phyloP scores from a whole-genome alignment of 2,888 invertebrate species.

The Diaphora mendica region DNA sequence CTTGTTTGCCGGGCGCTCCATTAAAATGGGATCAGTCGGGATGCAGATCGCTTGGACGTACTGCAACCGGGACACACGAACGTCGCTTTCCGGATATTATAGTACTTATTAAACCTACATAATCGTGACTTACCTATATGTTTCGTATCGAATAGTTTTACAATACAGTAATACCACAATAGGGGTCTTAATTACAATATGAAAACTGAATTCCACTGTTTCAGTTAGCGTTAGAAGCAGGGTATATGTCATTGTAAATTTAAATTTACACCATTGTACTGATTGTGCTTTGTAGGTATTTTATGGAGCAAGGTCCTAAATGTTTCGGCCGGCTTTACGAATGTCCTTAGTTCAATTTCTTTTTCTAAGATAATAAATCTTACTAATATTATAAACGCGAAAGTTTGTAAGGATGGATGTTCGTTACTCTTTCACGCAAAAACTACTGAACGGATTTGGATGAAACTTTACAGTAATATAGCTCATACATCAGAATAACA shows the following conservation, averaged over 20 bases:
- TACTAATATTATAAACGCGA: too few species aligned
- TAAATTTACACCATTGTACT: too few species aligned
- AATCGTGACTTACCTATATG: constrained; percentile 18
- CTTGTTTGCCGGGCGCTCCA: constrained; percentile 86
- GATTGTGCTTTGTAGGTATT: too few species aligned
- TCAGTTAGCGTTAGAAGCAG: neutral
- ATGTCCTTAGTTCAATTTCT: neutral
- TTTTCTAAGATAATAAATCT: neutral
- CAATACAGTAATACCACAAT: neutral
- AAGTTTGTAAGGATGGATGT: too few species aligned
- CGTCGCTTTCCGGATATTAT: constrained; percentile 53
- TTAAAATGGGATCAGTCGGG: constrained; percentile 85
- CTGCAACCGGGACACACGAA: constrained; percentile 62
- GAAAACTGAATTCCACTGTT: neutral
- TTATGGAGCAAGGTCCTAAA: too few species aligned
- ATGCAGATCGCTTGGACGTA: constrained; percentile 84
- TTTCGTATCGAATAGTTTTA: neutral
- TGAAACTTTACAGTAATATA: too few species aligned
- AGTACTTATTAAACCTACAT: constrained; percentile 46
- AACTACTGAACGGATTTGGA: too few species aligned
- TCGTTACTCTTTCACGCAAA: too few species aligned
- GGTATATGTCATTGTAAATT: neutral
- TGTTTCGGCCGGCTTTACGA: neutral
- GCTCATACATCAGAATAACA: too few species aligned
- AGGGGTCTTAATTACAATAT: neutral